Evolutionary conservation across 2,888 invertebrate genomes (phyloP), one percentile per base, ranked within the genome.

Genomic region (Thera obeliscata): DNA sequence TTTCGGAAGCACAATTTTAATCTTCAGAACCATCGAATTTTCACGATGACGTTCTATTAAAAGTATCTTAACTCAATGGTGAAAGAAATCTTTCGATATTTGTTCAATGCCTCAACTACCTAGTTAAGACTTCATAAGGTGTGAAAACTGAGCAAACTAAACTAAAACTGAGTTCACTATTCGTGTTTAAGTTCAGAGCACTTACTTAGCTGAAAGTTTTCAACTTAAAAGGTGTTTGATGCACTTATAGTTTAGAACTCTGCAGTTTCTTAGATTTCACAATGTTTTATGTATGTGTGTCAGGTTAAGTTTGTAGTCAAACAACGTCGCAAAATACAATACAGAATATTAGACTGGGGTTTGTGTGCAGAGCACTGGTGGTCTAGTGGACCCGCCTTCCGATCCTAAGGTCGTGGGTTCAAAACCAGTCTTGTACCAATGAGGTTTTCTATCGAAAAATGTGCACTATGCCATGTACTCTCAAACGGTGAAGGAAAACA

Each of bases 221-320:
- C 49, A 71, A 69, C 67, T 74, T 71, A 67, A 71, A 65, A 72
- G 69, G 67, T 74, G 74, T 74, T 72, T 72, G 62, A 64, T 71
- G 74, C 69, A 69, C 69, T 69, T 69, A 66, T 58, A 72, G 71
- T 71, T 73, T 64, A 55, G 62, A 61, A 59, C 67, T 70, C 54
- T 12, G 58, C 48, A 48, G 54, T 46, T 22, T 55, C 41, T 58
- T 50, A 56, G 65, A 65, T 69, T 68, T 64, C 58, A 12, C 49
- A 22, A 61, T 68, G 57, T 68, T 68, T 68, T 68, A 64, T 64
- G 57, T 58, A 64, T 57, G 50, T 60, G 11, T 55, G 11, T 4
- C 22, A 35, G 36, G 9, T 35, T 52, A 8, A 46, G 43, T 46
- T 46, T 46, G 2, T 9, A 46, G 43, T 46, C 43, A 9, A 46